These are phyloP conservation scores for Oscheius sp. DNA, from an alignment of 2,888 invertebrate species.

Conservation along the genomic window DNA sequence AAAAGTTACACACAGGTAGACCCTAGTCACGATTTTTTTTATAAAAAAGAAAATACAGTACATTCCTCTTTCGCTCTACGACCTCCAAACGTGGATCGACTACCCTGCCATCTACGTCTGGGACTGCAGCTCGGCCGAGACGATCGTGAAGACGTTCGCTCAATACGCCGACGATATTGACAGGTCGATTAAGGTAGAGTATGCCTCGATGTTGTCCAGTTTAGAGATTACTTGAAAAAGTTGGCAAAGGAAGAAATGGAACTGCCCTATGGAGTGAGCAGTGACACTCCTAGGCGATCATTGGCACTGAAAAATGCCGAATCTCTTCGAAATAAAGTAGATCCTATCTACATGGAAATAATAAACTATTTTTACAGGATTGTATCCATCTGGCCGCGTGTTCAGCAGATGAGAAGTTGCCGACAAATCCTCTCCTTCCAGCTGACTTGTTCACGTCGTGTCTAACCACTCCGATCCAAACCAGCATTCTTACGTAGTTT, in stretches of 20 bases:
- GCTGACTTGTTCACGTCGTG: conserved; percentile 97
- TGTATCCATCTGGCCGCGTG: conserved; percentile 98
- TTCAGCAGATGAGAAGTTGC: conserved; percentile 89
- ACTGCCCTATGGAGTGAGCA: background rate
- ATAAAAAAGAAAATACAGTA: conserved; percentile 79
- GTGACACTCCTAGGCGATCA: background rate
- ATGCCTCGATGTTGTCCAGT: conserved; percentile 4
- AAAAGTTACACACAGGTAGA: conserved; percentile 84
- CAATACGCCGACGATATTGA: conserved; percentile 90
- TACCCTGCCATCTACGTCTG: conserved; percentile 98
- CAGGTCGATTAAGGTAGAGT: conserved; percentile 35
- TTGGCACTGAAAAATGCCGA: background rate
- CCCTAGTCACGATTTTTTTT: background rate
- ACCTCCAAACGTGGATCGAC: conserved; percentile 99
- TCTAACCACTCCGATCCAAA: conserved; percentile 96
- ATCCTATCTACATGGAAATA: background rate
- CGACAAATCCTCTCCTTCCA: conserved; percentile 96
- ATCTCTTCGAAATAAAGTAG: conserved; percentile 2
- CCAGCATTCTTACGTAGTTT: conserved; percentile 66
- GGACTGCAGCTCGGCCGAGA: conserved; percentile 97
- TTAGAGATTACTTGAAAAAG: conserved; percentile 41
- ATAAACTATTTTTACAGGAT: conserved; percentile 61
- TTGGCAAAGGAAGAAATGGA: conserved; percentile 25
- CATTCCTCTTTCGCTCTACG: conserved; percentile 97
- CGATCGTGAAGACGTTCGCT: conserved; percentile 85